Evolutionary conservation across 2,888 invertebrate species (phyloP).

Genomic region (Leucophora obtusa): DNA sequence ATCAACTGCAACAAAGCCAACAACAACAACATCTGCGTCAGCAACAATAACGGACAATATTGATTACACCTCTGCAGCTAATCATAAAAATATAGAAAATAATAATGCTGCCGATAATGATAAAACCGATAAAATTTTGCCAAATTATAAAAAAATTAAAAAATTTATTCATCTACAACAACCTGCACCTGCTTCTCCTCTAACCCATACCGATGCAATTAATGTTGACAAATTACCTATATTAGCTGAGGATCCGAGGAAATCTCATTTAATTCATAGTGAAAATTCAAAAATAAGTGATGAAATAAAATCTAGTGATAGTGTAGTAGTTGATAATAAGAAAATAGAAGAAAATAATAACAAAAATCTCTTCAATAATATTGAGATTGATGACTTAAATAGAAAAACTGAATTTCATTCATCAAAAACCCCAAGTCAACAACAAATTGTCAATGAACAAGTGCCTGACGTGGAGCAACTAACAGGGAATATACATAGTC

Average conservation of each 20-base stretch:
- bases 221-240: not conserved
- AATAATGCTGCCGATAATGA: conserved; percentile 34
- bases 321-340: conserved; percentile 8
- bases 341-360: conserved; percentile 15
- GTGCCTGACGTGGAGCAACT: conserved; percentile 40
- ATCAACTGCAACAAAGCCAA: not conserved
- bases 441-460: conserved; percentile 23
- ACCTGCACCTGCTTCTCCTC: not conserved
- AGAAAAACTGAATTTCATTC: conserved; percentile 30
- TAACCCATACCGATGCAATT: not conserved
- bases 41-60: conserved; percentile 8
- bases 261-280: conserved; percentile 1
- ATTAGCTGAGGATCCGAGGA: not conserved
- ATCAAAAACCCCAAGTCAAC: conserved; percentile 23
- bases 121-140: conserved; percentile 55
- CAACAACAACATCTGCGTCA: conserved; percentile 4
- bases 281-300: not conserved
- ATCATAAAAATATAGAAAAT: conserved; percentile 17
- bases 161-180: conserved; percentile 40
- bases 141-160: conserved; percentile 66
- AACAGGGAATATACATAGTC: not conserved
- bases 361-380: conserved; percentile 43
- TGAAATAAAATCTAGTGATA: conserved; percentile 47
- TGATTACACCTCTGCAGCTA: conserved; percentile 20
- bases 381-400: conserved; percentile 9